Conservation (phyloP, 2,113 vertebrate genomes). For the Crotophaga sulcirostris region DNA sequence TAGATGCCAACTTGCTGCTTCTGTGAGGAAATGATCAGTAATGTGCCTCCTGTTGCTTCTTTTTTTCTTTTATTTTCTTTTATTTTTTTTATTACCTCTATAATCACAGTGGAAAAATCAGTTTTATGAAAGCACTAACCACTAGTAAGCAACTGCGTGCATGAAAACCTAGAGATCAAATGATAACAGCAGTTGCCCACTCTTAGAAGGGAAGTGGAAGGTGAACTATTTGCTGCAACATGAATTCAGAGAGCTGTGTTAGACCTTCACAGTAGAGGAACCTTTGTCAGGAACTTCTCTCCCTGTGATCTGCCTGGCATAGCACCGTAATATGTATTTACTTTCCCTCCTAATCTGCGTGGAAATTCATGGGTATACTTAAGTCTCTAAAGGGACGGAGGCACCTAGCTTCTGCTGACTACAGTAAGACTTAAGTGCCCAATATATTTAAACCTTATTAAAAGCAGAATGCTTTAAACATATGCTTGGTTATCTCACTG, state of each 20-base stretch:
- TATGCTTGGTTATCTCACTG: neutral
- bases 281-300: neutral
- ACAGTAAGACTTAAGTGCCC: neutral
- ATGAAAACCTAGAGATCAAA: neutral
- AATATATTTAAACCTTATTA: neutral
- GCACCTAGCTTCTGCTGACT: neutral
- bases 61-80: neutral
- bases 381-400: neutral
- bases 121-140: neutral
- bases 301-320: neutral
- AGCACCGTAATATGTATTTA: neutral
- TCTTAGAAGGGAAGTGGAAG: constrained; percentile 10
- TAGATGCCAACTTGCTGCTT: neutral
- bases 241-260: neutral
- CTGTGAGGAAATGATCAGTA: neutral
- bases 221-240: neutral
- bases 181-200: neutral
- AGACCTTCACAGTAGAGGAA: neutral
- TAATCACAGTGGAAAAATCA: constrained; percentile 47
- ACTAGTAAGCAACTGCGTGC: neutral
- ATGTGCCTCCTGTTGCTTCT: neutral
- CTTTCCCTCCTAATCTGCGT: neutral
- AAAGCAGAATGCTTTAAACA: neutral
- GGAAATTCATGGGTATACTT: neutral
- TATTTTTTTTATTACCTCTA: neutral